A percentile compares a stretch with the other conserved stretches of the same genome.
phyloP scores from a whole-genome alignment of 2,888 invertebrate species.

The Lithophane leautieri region DNA sequence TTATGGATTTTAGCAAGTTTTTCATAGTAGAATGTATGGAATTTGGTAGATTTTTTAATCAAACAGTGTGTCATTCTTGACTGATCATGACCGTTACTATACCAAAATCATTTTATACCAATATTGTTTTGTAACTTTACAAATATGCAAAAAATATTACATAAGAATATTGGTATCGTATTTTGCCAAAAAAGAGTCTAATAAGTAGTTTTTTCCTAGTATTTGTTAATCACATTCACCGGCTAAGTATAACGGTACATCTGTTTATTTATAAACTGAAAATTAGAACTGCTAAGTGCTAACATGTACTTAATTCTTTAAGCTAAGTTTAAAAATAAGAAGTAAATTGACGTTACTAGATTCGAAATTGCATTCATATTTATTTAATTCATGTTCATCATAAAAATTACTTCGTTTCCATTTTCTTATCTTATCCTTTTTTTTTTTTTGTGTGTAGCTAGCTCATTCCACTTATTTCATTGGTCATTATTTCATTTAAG shows the following conservation, averaged over 20 bases:
- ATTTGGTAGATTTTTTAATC: not conserved
- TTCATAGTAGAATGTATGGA: not conserved
- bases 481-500: not conserved
- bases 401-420: not conserved
- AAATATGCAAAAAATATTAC: not conserved
- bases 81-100: not conserved
- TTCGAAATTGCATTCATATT: constrained; percentile 11
- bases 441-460: not conserved
- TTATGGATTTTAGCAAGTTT: constrained; percentile 10
- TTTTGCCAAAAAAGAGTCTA: not conserved
- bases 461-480: not conserved
- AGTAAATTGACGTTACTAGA: not conserved
- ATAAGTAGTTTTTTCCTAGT: not conserved
- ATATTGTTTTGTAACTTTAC: not conserved
- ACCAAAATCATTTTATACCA: not conserved
- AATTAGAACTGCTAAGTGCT: constrained; percentile 3
- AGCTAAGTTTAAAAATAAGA: not conserved
- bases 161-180: not conserved
- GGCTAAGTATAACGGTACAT: constrained; percentile 2
- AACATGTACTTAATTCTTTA: constrained; percentile 3
- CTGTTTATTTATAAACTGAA: not conserved
- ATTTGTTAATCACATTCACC: not conserved
- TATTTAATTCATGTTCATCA: not conserved
- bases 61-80: not conserved
- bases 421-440: not conserved